Base-by-base conservation (phyloP, 2,113 vertebrate species). In the Tachycineta bicolor region DNA sequence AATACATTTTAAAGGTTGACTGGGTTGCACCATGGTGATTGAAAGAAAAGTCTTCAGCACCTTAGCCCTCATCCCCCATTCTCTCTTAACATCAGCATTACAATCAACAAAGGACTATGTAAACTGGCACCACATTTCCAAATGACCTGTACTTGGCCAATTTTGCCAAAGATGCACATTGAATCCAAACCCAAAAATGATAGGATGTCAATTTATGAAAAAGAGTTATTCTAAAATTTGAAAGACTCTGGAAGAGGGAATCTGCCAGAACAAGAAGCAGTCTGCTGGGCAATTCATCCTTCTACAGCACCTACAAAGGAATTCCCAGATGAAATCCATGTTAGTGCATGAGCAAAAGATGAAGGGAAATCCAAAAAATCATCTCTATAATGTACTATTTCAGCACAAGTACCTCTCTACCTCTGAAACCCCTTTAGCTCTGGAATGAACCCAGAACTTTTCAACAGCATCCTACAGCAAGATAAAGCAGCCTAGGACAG, bases 11-110 rank as follows among this genome's bases (percentile, higher is more conserved):
- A 78, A 11, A 84, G 33, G 21, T 15, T 69, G 52, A 67, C 6
- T 3, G 1, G 14, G 7, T 21, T 78, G 44, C 1, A 1, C 41
- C 10, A 33, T 6, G 3, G 6, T 29, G 23, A 87, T 16, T 0
- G 0, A 12, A 73, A 60, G 6, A 52, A 69, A 83, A 87, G 28
- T 33, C 23, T 64, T 78, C 47, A 87, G 41, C 47, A 62, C n/a
- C 52, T 60, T 8, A 63, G 8, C 19, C 28, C 19, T 70, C 43
- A 70, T 60, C 16, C 23, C 22, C 8, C 15, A 4, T 14, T 71
- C 67, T 26, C 24, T 59, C 22, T 47, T 31, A 47, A 75, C 0
- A 2, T 29, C 73, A 84, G 20, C 46, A 46, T 28, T 70, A 50
- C 25, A 84, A 70, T 23, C 23, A 62, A 80, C 9, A 89, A 8